Evolutionary conservation across 2,113 vertebrate species (phyloP).

Genomic region (Corapipo altera): DNA sequence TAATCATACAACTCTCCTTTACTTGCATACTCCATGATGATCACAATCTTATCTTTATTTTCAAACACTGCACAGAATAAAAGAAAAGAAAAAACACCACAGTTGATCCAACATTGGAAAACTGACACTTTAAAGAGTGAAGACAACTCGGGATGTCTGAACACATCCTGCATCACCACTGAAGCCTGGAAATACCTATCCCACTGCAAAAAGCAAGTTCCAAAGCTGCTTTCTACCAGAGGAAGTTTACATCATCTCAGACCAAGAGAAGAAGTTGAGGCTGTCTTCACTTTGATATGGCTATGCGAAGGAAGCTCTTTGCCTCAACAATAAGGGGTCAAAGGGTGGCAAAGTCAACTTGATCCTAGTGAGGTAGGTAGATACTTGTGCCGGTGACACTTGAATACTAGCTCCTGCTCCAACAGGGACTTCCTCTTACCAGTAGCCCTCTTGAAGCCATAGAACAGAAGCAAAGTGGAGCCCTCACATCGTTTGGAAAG

Average conservation of each 20-base stretch:
- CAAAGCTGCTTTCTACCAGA: background rate
- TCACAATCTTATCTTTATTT: constrained; percentile 99
- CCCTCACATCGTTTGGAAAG: background rate
- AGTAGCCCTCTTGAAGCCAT: background rate
- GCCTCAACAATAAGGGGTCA: background rate
- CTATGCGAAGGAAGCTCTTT: background rate
- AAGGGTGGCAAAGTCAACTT: background rate
- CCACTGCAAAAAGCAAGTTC: background rate
- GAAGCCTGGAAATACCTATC: background rate
- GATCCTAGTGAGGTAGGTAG: background rate
- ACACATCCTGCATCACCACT: background rate
- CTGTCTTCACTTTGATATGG: background rate
- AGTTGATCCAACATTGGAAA: background rate
- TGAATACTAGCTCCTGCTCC: background rate
- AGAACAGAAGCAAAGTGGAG: background rate
- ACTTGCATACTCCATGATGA: constrained; percentile 94
- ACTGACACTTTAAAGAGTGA: background rate
- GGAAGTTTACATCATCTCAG: background rate
- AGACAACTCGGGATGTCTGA: background rate
- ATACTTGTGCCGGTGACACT: background rate
- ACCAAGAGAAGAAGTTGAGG: background rate
- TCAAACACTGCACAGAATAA: constrained; percentile 86
- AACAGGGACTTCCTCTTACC: background rate
- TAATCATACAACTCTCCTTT: constrained; percentile 98
- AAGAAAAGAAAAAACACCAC: background rate